Evolutionary conservation across 1,140 invertebrate species (phyloP).

Genomic region (Armadillidium nasatum): DNA sequence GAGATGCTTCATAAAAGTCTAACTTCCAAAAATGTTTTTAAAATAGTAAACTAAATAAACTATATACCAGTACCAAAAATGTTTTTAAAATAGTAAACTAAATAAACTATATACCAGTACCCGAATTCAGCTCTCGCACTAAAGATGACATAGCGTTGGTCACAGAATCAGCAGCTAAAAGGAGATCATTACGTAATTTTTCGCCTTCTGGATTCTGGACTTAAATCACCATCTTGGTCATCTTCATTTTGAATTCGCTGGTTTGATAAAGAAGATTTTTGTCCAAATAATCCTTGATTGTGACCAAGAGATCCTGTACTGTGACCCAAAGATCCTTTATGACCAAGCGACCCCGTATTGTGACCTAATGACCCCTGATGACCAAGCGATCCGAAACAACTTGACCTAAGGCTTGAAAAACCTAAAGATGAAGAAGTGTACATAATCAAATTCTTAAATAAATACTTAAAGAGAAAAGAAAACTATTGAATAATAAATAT

Average conservation of each 20-base stretch:
- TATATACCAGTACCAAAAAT: no score
- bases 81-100: no score
- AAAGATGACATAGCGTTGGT: slow-evolving; percentile 94
- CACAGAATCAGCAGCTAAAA: slow-evolving; percentile 89
- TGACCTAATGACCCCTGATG: not conserved
- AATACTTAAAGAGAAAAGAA: no score
- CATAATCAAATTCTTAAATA: no score
- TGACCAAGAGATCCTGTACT: not conserved
- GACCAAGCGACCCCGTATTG: not conserved
- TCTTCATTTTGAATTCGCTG: not conserved
- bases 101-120: no score
- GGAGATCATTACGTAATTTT: slow-evolving; percentile 68
- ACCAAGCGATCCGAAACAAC: not conserved
- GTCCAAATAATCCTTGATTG: not conserved
- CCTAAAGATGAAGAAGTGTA: not conserved
- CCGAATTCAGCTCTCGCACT: slow-evolving; percentile 89
- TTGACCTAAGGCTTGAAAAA: not conserved
- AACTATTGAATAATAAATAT: no score
- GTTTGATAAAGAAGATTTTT: not conserved
- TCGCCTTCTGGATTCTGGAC: slow-evolving; percentile 56
- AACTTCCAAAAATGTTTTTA: no score
- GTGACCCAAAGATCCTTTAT: not conserved
- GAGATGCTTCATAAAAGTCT: no score
- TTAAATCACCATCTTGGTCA: not conserved
- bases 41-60: no score